Percentiles rank a stretch among this genome's conserved stretches.
Conservation (phyloP, 2,113 vertebrate genomes). For the Platysternon megacephalum region DNA sequence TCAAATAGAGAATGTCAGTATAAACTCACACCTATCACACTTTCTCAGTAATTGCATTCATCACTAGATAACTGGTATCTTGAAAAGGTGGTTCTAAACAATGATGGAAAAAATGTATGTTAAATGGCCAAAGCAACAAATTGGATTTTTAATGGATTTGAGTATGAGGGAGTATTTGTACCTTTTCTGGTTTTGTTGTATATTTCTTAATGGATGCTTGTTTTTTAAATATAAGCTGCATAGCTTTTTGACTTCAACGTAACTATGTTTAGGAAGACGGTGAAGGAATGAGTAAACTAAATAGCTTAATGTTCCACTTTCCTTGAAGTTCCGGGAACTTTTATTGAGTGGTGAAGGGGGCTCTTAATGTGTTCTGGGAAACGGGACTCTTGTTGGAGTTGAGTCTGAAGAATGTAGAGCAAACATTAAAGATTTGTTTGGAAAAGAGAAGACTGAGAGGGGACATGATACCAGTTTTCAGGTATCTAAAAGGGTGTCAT, state of each 20-base stretch:
- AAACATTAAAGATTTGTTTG: not conserved
- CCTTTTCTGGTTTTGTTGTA: not conserved
- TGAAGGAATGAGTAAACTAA: not conserved
- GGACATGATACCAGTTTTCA: too few relatives aligned
- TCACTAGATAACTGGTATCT: not conserved
- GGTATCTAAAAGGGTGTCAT: too few relatives aligned
- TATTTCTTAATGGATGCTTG: not conserved
- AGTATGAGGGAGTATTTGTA: not conserved
- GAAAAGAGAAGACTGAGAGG: too few relatives aligned
- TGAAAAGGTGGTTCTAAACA: not conserved
- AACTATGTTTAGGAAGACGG: not conserved
- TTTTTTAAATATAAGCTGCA: not conserved
- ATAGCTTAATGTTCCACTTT: not conserved
- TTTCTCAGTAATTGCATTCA: not conserved
- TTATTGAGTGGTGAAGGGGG: not conserved
- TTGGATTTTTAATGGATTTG: not conserved
- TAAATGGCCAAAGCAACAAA: not conserved
- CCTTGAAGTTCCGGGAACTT: not conserved
- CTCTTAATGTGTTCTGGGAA: not conserved
- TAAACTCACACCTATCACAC: too few relatives aligned
- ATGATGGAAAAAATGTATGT: not conserved
- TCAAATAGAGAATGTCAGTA: not conserved
- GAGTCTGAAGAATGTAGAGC: not conserved
- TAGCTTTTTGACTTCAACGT: not conserved
- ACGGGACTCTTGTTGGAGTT: fast-evolving